These are phyloP conservation scores for Dioctria rufipes DNA, from an alignment of 2,888 invertebrate species.

Conservation along the genomic window DNA sequence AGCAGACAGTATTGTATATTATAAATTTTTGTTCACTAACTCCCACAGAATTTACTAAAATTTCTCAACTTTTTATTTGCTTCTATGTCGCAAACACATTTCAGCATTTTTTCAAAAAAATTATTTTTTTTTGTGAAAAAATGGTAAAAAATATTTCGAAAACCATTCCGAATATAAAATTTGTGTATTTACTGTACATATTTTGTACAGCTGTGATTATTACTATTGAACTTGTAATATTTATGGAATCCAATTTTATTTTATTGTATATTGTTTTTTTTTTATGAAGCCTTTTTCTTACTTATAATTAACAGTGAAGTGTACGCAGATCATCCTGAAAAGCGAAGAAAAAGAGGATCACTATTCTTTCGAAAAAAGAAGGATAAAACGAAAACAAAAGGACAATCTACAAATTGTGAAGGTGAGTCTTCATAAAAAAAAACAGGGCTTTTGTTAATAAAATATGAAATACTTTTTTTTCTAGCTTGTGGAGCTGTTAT, in stretches of 20 bases:
- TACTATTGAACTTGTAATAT: no score
- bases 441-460: conserved; percentile 1
- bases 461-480: conserved; percentile 60
- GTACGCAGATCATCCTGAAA: conserved; percentile 81
- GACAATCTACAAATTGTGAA: conserved; percentile 68
- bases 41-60: no score
- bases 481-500: conserved; percentile 89
- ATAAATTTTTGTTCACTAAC: no score
- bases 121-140: no score
- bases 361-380: conserved; percentile 94
- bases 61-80: neutral
- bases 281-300: no score
- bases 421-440: conserved; percentile 57
- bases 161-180: no score
- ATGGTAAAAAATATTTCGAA: no score
- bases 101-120: no score
- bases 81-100: neutral
- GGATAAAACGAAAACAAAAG: conserved; percentile 73
- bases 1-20: no score
- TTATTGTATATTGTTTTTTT: no score
- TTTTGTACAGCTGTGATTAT: no score
- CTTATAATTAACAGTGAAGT: conserved; percentile 64
- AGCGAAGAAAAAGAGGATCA: conserved; percentile 89
- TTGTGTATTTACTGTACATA: no score
- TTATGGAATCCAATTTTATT: neutral